Conservation (phyloP, 2,797 vertebrate species). For the Esox masquinongy region DNA sequence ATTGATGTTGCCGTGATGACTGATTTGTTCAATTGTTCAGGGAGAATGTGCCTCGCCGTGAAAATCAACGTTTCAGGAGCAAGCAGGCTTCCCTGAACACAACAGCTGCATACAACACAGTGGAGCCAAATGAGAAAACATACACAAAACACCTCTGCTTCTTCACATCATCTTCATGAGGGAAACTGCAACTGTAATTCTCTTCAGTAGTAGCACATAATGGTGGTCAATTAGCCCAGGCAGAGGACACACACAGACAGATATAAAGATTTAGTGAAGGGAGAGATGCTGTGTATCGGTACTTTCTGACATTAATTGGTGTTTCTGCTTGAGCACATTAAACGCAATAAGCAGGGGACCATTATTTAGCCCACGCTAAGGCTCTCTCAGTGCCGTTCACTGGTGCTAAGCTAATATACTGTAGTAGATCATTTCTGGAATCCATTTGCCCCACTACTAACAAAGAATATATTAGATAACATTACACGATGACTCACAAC, state of each 20-base stretch:
- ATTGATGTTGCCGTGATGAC: not conserved
- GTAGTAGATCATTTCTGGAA: not conserved
- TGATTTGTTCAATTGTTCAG: not conserved
- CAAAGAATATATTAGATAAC: not conserved
- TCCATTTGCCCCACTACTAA: not conserved
- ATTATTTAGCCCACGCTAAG: conserved; percentile 16
- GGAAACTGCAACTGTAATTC: not conserved
- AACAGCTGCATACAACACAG: not conserved
- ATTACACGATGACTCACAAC: not conserved
- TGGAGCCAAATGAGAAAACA: not conserved
- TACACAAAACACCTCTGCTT: not conserved
- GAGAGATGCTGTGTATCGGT: not conserved
- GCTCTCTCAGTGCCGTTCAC: not conserved
- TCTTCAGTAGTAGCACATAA: not conserved
- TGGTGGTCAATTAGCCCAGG: not conserved
- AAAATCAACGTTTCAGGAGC: not conserved
- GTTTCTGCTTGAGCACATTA: conserved; percentile 13
- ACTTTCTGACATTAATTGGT: conserved; percentile 19
- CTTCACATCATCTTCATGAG: not conserved
- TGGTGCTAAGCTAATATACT: not conserved
- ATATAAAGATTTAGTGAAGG: not conserved
- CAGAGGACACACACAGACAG: not conserved
- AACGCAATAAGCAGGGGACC: not conserved
- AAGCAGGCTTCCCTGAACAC: not conserved
- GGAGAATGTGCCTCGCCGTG: not conserved